Evolutionary conservation across 2,797 vertebrate species (phyloP).

Genomic region (Coregonus suidteri): DNA sequence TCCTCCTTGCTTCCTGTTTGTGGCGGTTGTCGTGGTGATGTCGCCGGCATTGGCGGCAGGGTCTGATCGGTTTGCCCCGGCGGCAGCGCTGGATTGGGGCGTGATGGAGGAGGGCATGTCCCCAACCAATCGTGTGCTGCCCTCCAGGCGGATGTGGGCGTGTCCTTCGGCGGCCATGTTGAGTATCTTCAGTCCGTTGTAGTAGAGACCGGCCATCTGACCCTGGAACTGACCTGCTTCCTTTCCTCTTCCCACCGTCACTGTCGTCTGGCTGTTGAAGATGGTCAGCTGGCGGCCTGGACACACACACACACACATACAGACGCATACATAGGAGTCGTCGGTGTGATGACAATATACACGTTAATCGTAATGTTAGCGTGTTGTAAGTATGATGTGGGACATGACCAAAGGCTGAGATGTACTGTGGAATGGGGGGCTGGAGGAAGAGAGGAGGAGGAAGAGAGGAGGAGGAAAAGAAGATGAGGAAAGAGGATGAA

Average conservation of each 20-base stretch:
- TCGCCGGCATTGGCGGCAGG: constrained; percentile 86
- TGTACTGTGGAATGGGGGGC: background rate
- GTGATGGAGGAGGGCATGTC: constrained; percentile 99
- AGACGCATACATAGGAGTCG: constrained; percentile 15
- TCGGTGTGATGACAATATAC: background rate
- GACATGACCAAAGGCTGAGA: background rate
- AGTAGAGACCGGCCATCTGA: constrained; percentile 98
- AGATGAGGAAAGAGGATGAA: constrained; percentile 7
- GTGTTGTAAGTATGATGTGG: background rate
- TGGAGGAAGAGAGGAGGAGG: constrained; percentile 7
- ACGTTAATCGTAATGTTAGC: background rate
- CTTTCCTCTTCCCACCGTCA: constrained; percentile 91
- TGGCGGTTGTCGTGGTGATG: constrained; percentile 96
- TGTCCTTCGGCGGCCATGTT: constrained; percentile 99
- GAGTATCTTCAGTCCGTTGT: constrained; percentile 99
- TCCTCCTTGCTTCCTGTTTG: constrained; percentile 85
- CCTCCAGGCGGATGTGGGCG: constrained; percentile 93
- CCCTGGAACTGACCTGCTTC: constrained; percentile 93
- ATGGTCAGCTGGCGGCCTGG: constrained; percentile 99
- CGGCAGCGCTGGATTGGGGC: constrained; percentile 92
- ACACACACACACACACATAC: constrained; percentile 49
- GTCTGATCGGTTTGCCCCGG: constrained; percentile 95
- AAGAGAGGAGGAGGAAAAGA: constrained; percentile 16
- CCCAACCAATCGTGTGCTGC: constrained; percentile 95
- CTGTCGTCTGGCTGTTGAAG: constrained; percentile 99